Base-by-base conservation (phyloP, 2,797 vertebrate genomes). In the Sebastes trivittatus region DNA sequence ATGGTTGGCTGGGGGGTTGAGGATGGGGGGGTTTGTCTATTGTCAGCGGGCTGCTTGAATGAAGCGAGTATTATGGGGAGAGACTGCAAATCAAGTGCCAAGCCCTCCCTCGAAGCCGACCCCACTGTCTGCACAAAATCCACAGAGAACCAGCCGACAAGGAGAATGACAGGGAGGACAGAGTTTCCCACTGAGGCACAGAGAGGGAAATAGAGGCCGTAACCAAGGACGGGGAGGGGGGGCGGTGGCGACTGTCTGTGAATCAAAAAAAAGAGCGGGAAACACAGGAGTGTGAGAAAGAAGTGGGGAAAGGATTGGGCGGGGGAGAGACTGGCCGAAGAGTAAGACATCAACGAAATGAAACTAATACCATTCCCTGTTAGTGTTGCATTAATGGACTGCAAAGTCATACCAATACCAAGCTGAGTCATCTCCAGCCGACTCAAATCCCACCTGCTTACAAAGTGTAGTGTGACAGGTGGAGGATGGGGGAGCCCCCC, bases 81-180 rank as follows among this genome's bases (percentile, higher is more conserved):
- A 82, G 89, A 93, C 90, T 89, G 81, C 91, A 93, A 93, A 92
- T 92, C 90, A 93, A 92, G 88, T 78, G 49, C 80, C 78, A 78
- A 91, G 81, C 83, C 86, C 85, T 84, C 90, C 90, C 88, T 88
- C 82, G 87, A 87, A 85, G 87, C 76, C 22, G 34, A 84, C 63
- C 83, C 76, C 86, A 72, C 81, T 81, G 90, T 88, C 87, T 82
- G 84, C 13, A 71, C 66, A 82, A 88, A 90, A 81, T 84, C 85
- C 88, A 92, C 86, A 90, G 68, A 91, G 87, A 80, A 77, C 72
- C 63, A 25, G 63, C 62, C 36, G 42, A 88, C 84, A 60, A 87
- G 88, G 68, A 77, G 87, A 87, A 68, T 82, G 89, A 89, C 89
- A 82, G 74, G 80, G 87, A 89, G 85, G 83, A 87, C 88, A 84